Base-by-base conservation (phyloP, 1,140 invertebrate species). In the Pogonus chalceus region DNA sequence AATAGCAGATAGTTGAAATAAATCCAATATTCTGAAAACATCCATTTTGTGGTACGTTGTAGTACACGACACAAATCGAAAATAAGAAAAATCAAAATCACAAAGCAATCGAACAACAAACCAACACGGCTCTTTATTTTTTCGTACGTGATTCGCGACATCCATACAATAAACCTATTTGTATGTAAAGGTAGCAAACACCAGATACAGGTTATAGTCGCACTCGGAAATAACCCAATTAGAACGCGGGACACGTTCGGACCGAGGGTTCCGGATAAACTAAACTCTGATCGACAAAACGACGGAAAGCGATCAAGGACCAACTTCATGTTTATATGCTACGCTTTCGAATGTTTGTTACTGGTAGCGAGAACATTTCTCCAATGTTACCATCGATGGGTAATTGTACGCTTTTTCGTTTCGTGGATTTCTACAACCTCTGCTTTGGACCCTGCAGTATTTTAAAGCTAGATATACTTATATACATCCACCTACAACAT, bases 131-230 rank as follows among this genome's bases (percentile, higher is more conserved):
- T 18, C 37, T 43, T 43, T 43, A 43, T 43, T 9, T 18, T 18
- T 18, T 43, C 37, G 37, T 43, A 43, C 37, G 37, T 43, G 37
- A 43, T 43, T 18, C 18, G 37, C 18, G 3, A 18, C 37, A 43
- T 10, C 4, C 26, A 31, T 9, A 24, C 56, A 57, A 58, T 60
- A 56, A 56, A 51, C 52, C 60, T 56, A 60, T 62, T 62, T 62
- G 55, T 62, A 62, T 62, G 60, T 60, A 62, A 58, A 62, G 60
- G 51, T 54, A 35, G 16, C 35, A 53, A 56, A 56, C 47, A 46
- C 26, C 35, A 54, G 58, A 62, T 62, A 60, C 60, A 60, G 60
- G 60, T 58, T 58, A 60, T 60, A 58, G 59, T 53, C 56, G 52
- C 54, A 49, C 50, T 24, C 47, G 46, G 16, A 54, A 59, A 59